Conservation (phyloP, 2,888 invertebrate genomes). For the Chesias legatella region DNA sequence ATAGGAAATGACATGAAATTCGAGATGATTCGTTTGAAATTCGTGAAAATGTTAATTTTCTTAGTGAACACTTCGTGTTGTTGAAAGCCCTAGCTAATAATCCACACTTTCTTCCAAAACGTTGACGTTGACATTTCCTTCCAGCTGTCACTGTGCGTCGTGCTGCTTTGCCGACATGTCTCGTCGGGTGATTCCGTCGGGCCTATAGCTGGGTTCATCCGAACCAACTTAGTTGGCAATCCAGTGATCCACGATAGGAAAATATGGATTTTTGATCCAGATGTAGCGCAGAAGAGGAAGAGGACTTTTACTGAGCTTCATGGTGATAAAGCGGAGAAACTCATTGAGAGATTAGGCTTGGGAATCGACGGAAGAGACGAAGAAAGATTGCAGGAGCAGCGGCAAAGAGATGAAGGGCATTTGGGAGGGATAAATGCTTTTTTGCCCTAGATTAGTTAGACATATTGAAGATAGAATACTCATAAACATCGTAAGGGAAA, state of each 20-base stretch:
- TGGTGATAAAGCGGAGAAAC: constrained; percentile 82
- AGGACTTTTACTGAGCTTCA: constrained; percentile 81
- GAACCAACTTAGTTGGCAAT: constrained; percentile 80
- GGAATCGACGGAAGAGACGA: constrained; percentile 83
- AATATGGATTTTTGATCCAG: constrained; percentile 84
- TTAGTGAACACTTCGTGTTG: no score
- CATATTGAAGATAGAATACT: no score
- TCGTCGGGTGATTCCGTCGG: constrained; percentile 39
- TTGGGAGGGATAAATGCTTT: constrained; percentile 72
- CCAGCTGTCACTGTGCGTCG: constrained; percentile 46
- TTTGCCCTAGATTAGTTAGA: constrained; percentile 37
- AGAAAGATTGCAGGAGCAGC: constrained; percentile 73
- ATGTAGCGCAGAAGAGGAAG: constrained; percentile 80
- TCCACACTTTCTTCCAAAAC: no score
- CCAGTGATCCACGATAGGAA: constrained; percentile 81
- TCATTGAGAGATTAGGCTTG: constrained; percentile 83
- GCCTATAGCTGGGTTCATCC: constrained; percentile 53
- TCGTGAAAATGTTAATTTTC: no score
- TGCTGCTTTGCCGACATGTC: constrained; percentile 42
- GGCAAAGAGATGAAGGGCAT: constrained; percentile 78
- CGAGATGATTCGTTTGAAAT: no score
- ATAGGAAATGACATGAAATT: no score
- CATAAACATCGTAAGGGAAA: no score
- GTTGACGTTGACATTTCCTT: constrained; percentile 36
- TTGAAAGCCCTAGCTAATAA: no score